phyloP scores from a whole-genome alignment of 2,888 invertebrate species.

The Eupithecia pulchellata region DNA sequence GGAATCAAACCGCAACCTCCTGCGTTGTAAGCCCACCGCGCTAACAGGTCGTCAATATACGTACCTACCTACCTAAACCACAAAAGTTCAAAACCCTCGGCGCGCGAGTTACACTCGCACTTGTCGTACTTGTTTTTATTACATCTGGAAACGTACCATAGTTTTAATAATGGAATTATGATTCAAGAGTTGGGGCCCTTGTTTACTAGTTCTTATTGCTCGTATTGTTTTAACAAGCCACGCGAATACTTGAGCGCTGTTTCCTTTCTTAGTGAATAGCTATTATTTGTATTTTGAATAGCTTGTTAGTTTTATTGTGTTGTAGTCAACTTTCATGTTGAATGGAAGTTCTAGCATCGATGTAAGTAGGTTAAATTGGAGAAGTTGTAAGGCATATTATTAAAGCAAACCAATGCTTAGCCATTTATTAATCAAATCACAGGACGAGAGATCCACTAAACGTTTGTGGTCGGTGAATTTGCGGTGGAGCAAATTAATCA shows the following conservation, averaged over 20 bases:
- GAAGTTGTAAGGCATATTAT: background rate
- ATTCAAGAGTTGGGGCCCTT: background rate
- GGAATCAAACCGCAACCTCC: too few relatives aligned
- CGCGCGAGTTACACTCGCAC: too few relatives aligned
- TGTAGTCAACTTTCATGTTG: background rate
- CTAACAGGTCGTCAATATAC: too few relatives aligned
- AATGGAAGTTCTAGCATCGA: background rate
- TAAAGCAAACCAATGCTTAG: background rate
- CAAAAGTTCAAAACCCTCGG: too few relatives aligned
- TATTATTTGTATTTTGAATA: slow-evolving; percentile 32
- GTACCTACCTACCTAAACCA: too few relatives aligned
- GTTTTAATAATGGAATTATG: too few relatives aligned
- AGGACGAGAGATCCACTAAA: background rate
- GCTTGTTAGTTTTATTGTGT: slow-evolving; percentile 18
- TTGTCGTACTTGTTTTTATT: too few relatives aligned
- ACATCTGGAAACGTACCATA: too few relatives aligned
- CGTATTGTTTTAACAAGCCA: slow-evolving; percentile 65
- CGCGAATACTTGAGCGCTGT: slow-evolving; percentile 54
- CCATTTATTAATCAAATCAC: background rate
- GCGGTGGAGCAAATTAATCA: background rate
- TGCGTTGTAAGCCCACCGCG: too few relatives aligned
- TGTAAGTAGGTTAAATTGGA: background rate
- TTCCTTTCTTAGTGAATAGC: slow-evolving; percentile 55
- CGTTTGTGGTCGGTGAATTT: background rate
- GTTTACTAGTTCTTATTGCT: slow-evolving; percentile 66